Base-by-base conservation (phyloP, 35 echinoderm and acorn worm genomes). In the Strongylocentrotus purpuratus region DNA sequence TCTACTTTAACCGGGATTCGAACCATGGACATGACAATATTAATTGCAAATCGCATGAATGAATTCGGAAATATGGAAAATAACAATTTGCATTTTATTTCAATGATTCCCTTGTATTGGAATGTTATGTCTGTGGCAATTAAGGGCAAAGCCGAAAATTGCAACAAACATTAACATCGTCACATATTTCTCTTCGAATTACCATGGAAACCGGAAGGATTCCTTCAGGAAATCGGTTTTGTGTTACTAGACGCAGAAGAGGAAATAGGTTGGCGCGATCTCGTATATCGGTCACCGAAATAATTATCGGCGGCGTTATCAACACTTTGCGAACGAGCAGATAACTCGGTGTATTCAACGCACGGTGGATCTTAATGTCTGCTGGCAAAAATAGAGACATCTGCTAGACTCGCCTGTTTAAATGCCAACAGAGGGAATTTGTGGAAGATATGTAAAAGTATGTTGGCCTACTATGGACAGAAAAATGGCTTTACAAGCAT, bases 161-260 rank as follows among this genome's bases (percentile, higher is more conserved):
- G 61, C 22, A 78, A 78, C 22, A 7, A 28, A 78, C 25, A 78
- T 78, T 78, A 78, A 28, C 20, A 78, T 78, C 65, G 20, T n/a
- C 65, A 78, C 20, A 78, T 78, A 7, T 8, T 78, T 78, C 22
- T 78, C 6, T n/a, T 78, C 20, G 65, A n/a, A n/a, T 78, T 78
- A n/a, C 65, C 65, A 28, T 78, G 65, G 65, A 78, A 78, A 78
- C 65, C 5, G 65, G 65, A 78, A 78, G 65, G 7, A 22, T 78
- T 78, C 65, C 65, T 78, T 28, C 65, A 78, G 65, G 65, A 78
- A 78, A 78, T 78, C 65, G 65, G 65, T 78, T 78, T 78, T n/a
- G 22, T n/a, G 18, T 78, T 78, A 28, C 65, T 28, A n/a, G 20
- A 78, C 28, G 5, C 22, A 28, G 20, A 78, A 78, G 28, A n/a